Evolutionary conservation across 2,797 vertebrate genomes (phyloP).

Genomic region (Myripristis jacobus): DNA sequence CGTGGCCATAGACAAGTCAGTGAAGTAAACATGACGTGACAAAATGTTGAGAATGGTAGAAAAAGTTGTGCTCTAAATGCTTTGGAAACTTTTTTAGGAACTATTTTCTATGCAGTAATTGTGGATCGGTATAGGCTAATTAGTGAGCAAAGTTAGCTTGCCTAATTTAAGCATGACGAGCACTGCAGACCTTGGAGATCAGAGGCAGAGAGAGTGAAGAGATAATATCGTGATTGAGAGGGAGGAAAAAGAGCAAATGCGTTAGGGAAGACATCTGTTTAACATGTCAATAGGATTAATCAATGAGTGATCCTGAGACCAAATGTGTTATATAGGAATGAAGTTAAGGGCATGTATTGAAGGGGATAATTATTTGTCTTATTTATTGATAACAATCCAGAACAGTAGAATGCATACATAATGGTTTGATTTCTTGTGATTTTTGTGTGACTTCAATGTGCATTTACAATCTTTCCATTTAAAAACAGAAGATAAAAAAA

Average conservation of each 20-base stretch:
- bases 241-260: constrained; percentile 62
- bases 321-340: constrained; percentile 55
- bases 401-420: constrained; percentile 36
- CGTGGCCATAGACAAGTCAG: constrained; percentile 23
- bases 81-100: neutral
- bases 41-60: neutral
- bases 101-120: constrained; percentile 5
- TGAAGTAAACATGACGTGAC: constrained; percentile 5
- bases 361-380: constrained; percentile 30
- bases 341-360: constrained; percentile 36
- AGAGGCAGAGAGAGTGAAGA: constrained; percentile 62
- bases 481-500: no score
- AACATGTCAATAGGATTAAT: constrained; percentile 71
- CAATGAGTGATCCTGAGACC: constrained; percentile 58
- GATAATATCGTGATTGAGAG: constrained; percentile 65
- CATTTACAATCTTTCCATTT: no score
- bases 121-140: constrained; percentile 45
- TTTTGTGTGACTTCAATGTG: no score
- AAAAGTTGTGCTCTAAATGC: neutral
- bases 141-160: constrained; percentile 44
- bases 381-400: constrained; percentile 41
- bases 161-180: constrained; percentile 34
- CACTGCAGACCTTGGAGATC: constrained; percentile 54
- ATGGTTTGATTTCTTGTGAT: constrained; percentile 21
- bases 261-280: constrained; percentile 67